These are phyloP conservation scores for Gila robusta DNA, from an alignment of 2,797 vertebrate species.

Conservation along the genomic window DNA sequence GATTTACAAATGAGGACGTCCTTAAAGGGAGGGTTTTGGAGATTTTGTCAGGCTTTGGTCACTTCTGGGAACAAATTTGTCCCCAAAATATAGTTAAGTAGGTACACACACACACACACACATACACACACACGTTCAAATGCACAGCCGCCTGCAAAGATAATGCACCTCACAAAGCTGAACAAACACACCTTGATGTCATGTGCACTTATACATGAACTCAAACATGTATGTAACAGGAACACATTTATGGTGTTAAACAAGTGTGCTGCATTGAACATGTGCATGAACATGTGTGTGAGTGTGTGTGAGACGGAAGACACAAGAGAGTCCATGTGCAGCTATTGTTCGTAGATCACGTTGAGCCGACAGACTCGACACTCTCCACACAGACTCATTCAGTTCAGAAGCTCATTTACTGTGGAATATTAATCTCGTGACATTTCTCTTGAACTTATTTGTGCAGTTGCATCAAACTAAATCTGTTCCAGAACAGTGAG, in stretches of 20 bases:
- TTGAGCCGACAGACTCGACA: not conserved
- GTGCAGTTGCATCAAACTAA: not conserved
- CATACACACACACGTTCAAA: too few species aligned
- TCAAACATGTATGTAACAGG: not conserved
- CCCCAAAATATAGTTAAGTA: too few species aligned
- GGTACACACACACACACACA: constrained; percentile 20
- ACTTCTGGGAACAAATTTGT: too few species aligned
- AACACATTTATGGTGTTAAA: not conserved
- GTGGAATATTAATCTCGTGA: not conserved
- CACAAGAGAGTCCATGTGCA: constrained; percentile 27
- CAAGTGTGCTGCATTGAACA: not conserved
- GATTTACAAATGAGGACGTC: too few species aligned
- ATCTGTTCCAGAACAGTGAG: not conserved
- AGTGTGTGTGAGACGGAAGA: not conserved
- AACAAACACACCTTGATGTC: not conserved
- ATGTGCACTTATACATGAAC: not conserved
- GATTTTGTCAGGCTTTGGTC: too few species aligned
- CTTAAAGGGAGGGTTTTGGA: too few species aligned
- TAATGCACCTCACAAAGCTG: too few species aligned
- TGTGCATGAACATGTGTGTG: not conserved
- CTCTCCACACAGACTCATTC: not conserved
- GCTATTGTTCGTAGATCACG: constrained; percentile 12
- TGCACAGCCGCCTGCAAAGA: too few species aligned
- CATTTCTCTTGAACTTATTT: not conserved
- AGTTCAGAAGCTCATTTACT: not conserved